A percentile compares a stretch with the other conserved stretches of the same genome.
phyloP scores from a whole-genome alignment of 2,113 vertebrate genomes.

The Corythornis cristatus region DNA sequence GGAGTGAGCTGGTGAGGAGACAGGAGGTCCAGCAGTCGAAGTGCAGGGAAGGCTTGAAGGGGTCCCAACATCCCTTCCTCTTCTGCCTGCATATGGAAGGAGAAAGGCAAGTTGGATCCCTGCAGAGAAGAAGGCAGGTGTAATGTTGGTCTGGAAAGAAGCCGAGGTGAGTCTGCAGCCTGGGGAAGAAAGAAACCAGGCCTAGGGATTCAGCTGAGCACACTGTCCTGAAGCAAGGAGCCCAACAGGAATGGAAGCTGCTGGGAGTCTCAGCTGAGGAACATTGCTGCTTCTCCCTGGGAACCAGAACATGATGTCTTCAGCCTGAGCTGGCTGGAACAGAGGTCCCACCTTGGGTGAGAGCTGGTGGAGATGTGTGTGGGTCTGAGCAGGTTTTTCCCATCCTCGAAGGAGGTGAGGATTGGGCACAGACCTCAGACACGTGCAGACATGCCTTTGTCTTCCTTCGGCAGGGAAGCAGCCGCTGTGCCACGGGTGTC shows the following conservation, averaged over 20 bases:
- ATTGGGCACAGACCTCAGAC: accelerated
- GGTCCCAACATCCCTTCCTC: background rate
- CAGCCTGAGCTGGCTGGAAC: background rate
- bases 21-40: background rate
- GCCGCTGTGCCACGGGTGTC: accelerated
- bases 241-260: background rate
- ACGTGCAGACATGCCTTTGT: background rate
- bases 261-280: background rate
- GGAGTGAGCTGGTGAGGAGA: background rate
- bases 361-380: background rate
- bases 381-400: background rate
- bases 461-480: background rate
- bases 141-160: background rate
- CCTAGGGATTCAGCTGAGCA: background rate
- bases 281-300: background rate
- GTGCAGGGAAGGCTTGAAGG: background rate
- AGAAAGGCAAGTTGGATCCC: background rate
- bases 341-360: background rate
- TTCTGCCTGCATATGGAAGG: accelerated
- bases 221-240: background rate
- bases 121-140: background rate
- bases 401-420: background rate
- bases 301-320: background rate
- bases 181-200: background rate
- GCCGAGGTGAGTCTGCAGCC: background rate